Percentiles rank a stretch among this genome's conserved stretches.
These are phyloP conservation scores for Parthenolecanium corni DNA, from an alignment of 2,888 invertebrate species.

Conservation along the genomic window DNA sequence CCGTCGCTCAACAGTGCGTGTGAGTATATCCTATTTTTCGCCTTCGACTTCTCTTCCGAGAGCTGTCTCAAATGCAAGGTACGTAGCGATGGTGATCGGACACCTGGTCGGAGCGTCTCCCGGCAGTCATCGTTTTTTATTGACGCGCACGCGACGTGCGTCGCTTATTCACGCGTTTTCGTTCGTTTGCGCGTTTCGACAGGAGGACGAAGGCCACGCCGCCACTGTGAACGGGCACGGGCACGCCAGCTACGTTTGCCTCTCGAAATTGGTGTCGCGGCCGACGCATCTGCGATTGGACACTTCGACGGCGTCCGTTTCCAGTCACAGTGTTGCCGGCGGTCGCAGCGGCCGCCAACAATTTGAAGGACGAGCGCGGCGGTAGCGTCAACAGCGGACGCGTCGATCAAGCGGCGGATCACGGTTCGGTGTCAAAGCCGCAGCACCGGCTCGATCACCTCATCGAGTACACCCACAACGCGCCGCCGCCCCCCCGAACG, in stretches of 20 bases:
- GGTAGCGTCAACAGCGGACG: not conserved
- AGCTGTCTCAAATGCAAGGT: too few species aligned
- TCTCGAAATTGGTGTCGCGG: too few species aligned
- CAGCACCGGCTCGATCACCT: not conserved
- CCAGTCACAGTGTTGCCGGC: not conserved
- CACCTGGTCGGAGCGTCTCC: too few species aligned
- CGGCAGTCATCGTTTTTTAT: too few species aligned
- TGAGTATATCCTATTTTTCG: too few species aligned
- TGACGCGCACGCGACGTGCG: too few species aligned
- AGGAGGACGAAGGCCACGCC: not conserved
- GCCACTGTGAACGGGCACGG: not conserved
- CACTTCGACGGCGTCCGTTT: constrained; percentile 5
- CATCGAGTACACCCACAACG: constrained; percentile 5
- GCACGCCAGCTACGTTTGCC: too few species aligned
- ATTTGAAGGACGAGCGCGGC: not conserved
- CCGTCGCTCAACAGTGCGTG: too few species aligned
- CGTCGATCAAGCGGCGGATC: not conserved
- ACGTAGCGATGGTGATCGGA: too few species aligned
- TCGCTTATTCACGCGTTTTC: too few species aligned
- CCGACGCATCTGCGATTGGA: constrained; percentile 1
- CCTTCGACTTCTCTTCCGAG: too few species aligned
- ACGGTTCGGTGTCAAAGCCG: not conserved
- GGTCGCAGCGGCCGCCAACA: not conserved
- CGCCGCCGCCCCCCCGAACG: not conserved
- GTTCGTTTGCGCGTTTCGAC: too few species aligned